Evolutionary conservation across 64 coral and sea anemone genomes (phyloP).

Genomic region (Montipora efflorescens): DNA sequence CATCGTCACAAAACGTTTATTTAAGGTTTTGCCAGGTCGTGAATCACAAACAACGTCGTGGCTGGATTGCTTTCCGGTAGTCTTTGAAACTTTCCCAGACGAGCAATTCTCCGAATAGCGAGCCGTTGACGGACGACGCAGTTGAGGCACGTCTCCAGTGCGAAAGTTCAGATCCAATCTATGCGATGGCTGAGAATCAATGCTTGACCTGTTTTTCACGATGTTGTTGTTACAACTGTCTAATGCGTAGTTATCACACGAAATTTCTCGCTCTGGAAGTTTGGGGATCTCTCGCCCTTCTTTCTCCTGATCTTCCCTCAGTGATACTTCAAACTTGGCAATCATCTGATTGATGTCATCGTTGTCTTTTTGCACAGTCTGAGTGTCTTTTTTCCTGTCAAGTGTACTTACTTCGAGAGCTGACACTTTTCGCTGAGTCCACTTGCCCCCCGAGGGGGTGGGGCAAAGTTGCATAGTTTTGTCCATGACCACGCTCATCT

Average conservation of each 20-base stretch:
- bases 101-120: background rate
- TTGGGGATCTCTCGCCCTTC: background rate
- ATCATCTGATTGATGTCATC: background rate
- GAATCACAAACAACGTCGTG: slow-evolving; percentile 64
- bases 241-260: background rate
- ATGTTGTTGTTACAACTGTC: background rate
- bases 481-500: slow-evolving; percentile 5
- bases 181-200: background rate
- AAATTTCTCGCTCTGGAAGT: background rate
- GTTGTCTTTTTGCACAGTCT: background rate
- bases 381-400: background rate
- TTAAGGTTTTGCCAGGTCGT: slow-evolving; percentile 70
- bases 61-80: background rate
- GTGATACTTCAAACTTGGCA: background rate
- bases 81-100: background rate
- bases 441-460: background rate
- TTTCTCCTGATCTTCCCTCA: background rate
- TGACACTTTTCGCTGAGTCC: background rate
- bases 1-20: slow-evolving; percentile 77
- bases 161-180: background rate
- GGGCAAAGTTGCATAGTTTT: background rate
- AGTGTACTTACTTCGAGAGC: background rate
- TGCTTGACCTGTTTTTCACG: background rate
- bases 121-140: background rate
- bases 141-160: background rate